Conservation (phyloP, 2,888 invertebrate species). For the Bombylius discolor region DNA sequence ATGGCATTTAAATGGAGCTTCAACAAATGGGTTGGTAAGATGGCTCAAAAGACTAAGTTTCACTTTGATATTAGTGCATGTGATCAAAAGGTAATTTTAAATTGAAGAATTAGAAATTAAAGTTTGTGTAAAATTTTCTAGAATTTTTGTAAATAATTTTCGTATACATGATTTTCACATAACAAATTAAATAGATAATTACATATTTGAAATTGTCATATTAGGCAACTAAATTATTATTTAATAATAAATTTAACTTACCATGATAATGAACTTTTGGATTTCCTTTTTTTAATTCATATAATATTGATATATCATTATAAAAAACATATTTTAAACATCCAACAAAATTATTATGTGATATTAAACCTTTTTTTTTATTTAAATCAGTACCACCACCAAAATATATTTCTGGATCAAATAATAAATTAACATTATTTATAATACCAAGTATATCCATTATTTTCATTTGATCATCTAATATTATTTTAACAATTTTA, state of each 20-base stretch:
- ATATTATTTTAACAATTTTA: constrained; percentile 55
- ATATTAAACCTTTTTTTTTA: constrained; percentile 69
- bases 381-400: constrained; percentile 76
- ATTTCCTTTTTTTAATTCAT: constrained; percentile 71
- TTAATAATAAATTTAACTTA: constrained; percentile 17
- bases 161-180: no score
- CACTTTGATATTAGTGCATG: no score
- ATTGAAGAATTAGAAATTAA: no score
- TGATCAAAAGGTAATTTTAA: background rate
- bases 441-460: constrained; percentile 55
- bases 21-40: no score
- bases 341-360: constrained; percentile 76
- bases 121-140: no score
- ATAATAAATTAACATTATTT: constrained; percentile 53
- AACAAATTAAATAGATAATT: no score
- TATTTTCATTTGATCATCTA: constrained; percentile 58
- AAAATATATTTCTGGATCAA: constrained; percentile 89
- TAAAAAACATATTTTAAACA: constrained; percentile 85
- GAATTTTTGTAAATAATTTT: no score
- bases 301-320: constrained; percentile 82
- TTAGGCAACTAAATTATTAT: no score
- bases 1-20: no score
- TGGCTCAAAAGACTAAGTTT: no score
- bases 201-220: no score
- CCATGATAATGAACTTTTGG: constrained; percentile 71